Conservation (phyloP, 2,113 vertebrate genomes). For the Lethenteron camtschaticum region DNA sequence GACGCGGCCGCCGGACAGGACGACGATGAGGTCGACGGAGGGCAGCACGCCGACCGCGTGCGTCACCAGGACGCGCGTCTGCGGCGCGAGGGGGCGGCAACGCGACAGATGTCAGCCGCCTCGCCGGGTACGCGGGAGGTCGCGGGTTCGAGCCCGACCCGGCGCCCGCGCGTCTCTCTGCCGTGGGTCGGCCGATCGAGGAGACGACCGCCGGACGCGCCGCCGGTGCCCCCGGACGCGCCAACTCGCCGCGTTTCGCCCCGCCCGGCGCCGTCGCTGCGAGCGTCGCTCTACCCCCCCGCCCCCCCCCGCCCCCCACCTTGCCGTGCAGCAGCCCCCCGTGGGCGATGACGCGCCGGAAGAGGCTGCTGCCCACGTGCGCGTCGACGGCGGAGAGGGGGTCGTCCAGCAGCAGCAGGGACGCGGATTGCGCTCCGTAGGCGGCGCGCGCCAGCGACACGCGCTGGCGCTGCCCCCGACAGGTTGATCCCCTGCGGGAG, state of each 20-base stretch:
- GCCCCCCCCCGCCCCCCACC: conserved; percentile 23
- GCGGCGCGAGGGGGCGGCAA: conserved; percentile 11
- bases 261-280: not conserved
- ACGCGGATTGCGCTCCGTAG: conserved; percentile 37
- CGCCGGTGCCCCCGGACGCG: not conserved
- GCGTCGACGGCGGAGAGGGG: conserved; percentile 81
- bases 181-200: not conserved
- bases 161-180: not conserved
- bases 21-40: conserved; percentile 64
- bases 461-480: conserved; percentile 72
- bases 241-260: not conserved
- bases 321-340: conserved; percentile 54
- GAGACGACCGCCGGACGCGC: not conserved
- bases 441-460: conserved; percentile 70
- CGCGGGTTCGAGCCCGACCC: not conserved
- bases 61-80: conserved; percentile 80
- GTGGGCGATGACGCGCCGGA: conserved; percentile 72
- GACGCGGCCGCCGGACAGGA: conserved; percentile 52
- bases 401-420: conserved; percentile 68
- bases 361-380: conserved; percentile 80
- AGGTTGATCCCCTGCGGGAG: conserved; percentile 65
- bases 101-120: too few relatives aligned
- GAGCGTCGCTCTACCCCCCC: not conserved
- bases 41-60: conserved; percentile 74
- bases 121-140: not conserved